Conservation (phyloP, 2,888 invertebrate species). For the Alloscopus bannaensis region DNA sequence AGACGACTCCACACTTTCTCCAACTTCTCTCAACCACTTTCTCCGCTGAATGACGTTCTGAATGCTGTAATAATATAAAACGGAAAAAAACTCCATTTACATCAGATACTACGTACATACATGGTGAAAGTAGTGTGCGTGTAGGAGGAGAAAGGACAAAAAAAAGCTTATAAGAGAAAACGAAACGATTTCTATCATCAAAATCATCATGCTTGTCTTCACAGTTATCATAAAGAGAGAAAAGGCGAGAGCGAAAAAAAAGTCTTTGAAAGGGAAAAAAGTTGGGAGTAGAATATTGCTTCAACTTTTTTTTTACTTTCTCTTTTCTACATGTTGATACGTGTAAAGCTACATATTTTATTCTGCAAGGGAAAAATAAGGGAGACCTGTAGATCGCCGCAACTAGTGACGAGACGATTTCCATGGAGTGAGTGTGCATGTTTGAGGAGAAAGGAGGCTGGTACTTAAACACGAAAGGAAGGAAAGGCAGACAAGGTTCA, state of each 20-base stretch:
- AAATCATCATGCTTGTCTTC: conserved; percentile 62
- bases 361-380: conserved; percentile 31
- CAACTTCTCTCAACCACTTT: conserved; percentile 1
- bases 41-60: conserved; percentile 20
- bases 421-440: conserved; percentile 7
- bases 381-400: conserved; percentile 66
- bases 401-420: conserved; percentile 60
- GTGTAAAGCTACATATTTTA: conserved; percentile 19
- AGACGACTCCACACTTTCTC: no score
- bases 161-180: conserved; percentile 23
- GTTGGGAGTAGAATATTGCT: conserved; percentile 30
- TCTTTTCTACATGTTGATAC: conserved; percentile 3
- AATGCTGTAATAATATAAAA: conserved; percentile 54
- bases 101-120: no score
- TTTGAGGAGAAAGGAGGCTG: conserved; percentile 55
- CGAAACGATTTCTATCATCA: conserved; percentile 34
- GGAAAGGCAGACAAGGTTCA: conserved; percentile 51
- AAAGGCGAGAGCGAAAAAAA: conserved; percentile 26
- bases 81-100: conserved; percentile 50
- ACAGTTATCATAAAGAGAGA: conserved; percentile 49
- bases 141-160: not conserved
- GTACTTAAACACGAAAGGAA: conserved; percentile 61
- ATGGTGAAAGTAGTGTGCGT: not conserved
- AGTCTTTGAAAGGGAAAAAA: conserved; percentile 37
- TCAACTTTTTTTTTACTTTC: not conserved